Percentiles rank a stretch among this genome's conserved stretches.
These are phyloP conservation scores for Meteorus sp. DNA, from an alignment of 1,140 invertebrate genomes.

Conservation along the genomic window DNA sequence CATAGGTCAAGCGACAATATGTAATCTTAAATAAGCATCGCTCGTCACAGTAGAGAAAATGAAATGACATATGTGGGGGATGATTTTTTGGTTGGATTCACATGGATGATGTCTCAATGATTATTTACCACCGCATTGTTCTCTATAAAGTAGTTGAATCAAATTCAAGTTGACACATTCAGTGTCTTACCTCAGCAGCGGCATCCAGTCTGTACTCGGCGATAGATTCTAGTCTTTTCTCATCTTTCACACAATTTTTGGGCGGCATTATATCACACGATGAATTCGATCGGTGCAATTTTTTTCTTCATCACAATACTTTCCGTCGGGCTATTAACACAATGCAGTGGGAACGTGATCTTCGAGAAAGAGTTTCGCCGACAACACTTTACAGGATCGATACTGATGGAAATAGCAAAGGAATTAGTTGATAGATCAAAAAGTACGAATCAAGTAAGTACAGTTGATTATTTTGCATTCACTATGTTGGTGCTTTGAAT, in stretches of 20 bases:
- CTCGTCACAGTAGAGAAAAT: constrained; percentile 35
- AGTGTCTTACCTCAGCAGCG: neutral
- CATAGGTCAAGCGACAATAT: too few species aligned
- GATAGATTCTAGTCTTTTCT: too few species aligned
- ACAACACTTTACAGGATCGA: constrained; percentile 34
- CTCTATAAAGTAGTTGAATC: constrained; percentile 1
- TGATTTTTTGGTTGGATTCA: constrained; percentile 27
- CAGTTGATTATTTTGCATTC: constrained; percentile 19
- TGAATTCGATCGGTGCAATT: too few species aligned
- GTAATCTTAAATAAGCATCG: neutral
- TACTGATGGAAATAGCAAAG: constrained; percentile 67
- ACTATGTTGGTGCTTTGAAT: neutral
- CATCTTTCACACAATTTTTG: too few species aligned
- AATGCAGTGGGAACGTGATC: constrained; percentile 29
- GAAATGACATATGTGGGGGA: constrained; percentile 15
- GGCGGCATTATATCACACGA: too few species aligned
- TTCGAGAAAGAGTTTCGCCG: constrained; percentile 20
- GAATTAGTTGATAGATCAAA: constrained; percentile 68
- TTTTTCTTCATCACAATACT: constrained; percentile 32
- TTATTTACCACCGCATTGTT: neutral
- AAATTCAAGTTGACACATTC: neutral
- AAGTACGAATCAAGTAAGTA: constrained; percentile 64
- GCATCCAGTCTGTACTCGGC: neutral
- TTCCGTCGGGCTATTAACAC: constrained; percentile 28
- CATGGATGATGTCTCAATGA: constrained; percentile 28